These are phyloP conservation scores for Rhabdornis inornatus DNA, from an alignment of 2,113 vertebrate species.

Conservation along the genomic window DNA sequence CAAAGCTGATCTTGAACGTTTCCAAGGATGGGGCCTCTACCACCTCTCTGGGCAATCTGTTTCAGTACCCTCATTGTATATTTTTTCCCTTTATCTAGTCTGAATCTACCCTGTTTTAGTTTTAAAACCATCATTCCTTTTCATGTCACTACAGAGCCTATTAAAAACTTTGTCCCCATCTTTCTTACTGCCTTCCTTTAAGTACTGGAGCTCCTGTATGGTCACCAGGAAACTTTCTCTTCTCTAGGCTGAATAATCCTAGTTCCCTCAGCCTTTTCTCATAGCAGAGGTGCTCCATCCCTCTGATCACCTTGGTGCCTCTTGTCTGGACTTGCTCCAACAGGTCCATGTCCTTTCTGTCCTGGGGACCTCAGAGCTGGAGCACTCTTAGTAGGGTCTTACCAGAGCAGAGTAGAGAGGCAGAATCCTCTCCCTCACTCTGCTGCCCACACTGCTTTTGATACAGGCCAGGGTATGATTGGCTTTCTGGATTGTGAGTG, in stretches of 20 bases:
- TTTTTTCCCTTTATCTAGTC: fast-evolving
- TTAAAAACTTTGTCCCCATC: neutral
- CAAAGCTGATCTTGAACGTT: neutral
- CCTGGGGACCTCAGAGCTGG: neutral
- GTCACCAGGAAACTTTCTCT: neutral
- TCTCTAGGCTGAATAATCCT: neutral
- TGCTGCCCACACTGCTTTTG: fast-evolving
- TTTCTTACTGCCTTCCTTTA: neutral
- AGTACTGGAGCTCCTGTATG: neutral
- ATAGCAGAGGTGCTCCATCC: neutral
- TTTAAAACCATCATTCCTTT: neutral
- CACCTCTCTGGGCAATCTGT: neutral
- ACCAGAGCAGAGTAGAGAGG: fast-evolving
- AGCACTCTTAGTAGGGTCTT: neutral
- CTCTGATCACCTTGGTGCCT: neutral
- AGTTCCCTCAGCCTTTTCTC: neutral
- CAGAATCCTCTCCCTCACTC: neutral
- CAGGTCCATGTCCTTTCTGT: neutral
- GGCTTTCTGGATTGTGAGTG: neutral
- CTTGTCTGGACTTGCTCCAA: neutral
- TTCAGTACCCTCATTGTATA: neutral
- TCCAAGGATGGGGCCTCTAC: neutral
- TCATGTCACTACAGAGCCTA: neutral
- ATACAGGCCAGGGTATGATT: fast-evolving
- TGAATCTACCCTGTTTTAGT: neutral